Conservation (phyloP, 2,797 vertebrate species). For the Brotogeris chrysoptera region DNA sequence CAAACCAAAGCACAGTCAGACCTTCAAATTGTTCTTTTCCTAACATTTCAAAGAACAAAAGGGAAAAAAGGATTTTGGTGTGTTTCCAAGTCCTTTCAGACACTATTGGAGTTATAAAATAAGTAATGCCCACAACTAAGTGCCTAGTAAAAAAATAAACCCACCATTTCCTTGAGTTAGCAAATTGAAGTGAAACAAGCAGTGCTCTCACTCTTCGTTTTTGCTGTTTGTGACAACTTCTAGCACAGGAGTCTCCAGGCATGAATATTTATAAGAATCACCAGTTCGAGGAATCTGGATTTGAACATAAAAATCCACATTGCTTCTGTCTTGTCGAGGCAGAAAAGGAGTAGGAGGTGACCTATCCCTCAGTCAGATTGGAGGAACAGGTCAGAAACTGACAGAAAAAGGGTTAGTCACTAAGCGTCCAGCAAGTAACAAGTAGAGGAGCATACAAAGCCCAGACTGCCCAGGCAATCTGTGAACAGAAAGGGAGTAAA, state of each 20-base stretch:
- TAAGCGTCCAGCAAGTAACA: accelerated
- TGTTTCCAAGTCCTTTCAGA: not conserved
- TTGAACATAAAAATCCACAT: accelerated
- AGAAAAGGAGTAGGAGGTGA: accelerated
- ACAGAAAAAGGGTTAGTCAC: not conserved
- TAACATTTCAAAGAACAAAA: not conserved
- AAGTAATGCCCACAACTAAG: not conserved
- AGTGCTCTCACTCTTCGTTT: not conserved
- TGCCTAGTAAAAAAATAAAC: not conserved
- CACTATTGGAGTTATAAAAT: not conserved
- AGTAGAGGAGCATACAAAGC: not conserved
- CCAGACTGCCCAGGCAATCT: not conserved
- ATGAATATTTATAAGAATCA: not conserved
- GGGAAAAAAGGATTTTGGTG: not conserved
- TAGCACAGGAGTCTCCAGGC: not conserved
- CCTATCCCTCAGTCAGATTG: not conserved
- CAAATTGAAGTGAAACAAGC: not conserved
- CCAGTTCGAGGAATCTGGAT: not conserved
- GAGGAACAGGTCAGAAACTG: accelerated
- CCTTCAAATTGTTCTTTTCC: not conserved
- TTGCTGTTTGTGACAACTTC: not conserved
- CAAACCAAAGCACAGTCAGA: not conserved
- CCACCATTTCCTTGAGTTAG: not conserved
- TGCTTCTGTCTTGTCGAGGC: not conserved
- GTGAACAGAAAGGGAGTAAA: not conserved